These are phyloP conservation scores for Chrysomallon squamiferum DNA, from an alignment of 1,140 invertebrate genomes.

Conservation along the genomic window DNA sequence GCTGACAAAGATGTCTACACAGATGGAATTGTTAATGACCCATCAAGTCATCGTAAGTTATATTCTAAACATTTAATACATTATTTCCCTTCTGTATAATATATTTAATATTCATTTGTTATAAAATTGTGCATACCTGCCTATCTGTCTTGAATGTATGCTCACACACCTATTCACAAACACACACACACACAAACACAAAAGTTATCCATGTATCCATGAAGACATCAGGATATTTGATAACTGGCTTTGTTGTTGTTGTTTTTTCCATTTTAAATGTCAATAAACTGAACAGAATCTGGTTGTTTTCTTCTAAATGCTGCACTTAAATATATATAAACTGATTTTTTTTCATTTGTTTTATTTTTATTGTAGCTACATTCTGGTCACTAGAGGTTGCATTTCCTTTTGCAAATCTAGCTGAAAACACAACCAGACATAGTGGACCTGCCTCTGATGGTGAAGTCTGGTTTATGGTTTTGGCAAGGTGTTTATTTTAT, in stretches of 20 bases:
- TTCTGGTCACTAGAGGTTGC: slow-evolving; percentile 27
- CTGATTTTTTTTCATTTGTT: too few relatives aligned
- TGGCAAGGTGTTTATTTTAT: slow-evolving; percentile 17
- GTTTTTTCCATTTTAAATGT: too few relatives aligned
- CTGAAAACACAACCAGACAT: slow-evolving; percentile 4
- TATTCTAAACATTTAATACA: not conserved
- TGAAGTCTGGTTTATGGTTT: slow-evolving; percentile 24
- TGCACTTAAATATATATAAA: too few relatives aligned
- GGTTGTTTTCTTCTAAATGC: too few relatives aligned
- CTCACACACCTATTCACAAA: not conserved
- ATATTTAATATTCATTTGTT: not conserved
- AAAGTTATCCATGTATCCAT: not conserved
- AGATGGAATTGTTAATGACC: slow-evolving; percentile 22
- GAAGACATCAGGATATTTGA: too few relatives aligned
- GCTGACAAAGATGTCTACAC: slow-evolving; percentile 20
- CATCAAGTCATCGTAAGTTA: slow-evolving; percentile 12
- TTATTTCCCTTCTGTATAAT: not conserved
- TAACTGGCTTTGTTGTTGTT: too few relatives aligned
- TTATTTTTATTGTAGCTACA: slow-evolving; percentile 12
- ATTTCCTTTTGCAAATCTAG: slow-evolving; percentile 15
- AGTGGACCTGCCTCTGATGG: slow-evolving; percentile 5
- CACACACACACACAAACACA: not conserved
- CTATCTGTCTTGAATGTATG: not conserved
- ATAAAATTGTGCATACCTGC: not conserved
- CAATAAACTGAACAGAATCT: too few relatives aligned